Base-by-base conservation (phyloP, 2,797 vertebrate species). In the Antrozous pallidus region DNA sequence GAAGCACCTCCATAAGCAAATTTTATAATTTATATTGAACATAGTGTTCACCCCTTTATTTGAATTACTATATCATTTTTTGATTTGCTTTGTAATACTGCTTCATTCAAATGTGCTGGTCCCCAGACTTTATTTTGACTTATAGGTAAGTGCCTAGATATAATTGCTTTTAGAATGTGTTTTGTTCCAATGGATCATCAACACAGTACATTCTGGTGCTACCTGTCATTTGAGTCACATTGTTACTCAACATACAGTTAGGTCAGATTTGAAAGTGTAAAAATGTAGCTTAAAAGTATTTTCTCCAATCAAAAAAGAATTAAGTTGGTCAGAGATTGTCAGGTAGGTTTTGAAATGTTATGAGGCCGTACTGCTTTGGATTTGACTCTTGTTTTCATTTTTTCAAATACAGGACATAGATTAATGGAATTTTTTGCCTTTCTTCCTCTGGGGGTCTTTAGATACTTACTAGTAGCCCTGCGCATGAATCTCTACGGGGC, bases 361-460 rank as follows among this genome's bases (percentile, higher is more conserved):
- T 31, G 14, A 78, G 17, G 31, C 49, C 38, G 70, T 22, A 17
- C 67, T 8, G 12, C 85, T 92, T 51, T 54, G 56, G 42, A 51
- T 81, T 91, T 78, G 63, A 47, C 22, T 65, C 51, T 91, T 58
- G 56, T 49, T 67, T 92, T 92, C 40, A 70, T 8, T 38, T 80
- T 84, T 88, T 36, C 79, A 49, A 63, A 45, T 74, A 40, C 47
- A 81, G 20, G 22, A 22, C 8, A 90, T n/a, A 71, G 45, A 45
- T 74, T 89, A 63, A 70, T 91, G 67, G 31, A 91, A 91, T 47
- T 79, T 89, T 86, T 96, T 96, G 88, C 94, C 73, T 4, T 7
- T 85, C 90, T 84, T 95, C 31, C 61, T 90, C 17, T 88, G 90
- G 83, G 90, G 90, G 65, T 95, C 90, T 94, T 96, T 97, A 31